Conservation (phyloP, 2,888 invertebrate genomes). For the Noctua fimbriata region DNA sequence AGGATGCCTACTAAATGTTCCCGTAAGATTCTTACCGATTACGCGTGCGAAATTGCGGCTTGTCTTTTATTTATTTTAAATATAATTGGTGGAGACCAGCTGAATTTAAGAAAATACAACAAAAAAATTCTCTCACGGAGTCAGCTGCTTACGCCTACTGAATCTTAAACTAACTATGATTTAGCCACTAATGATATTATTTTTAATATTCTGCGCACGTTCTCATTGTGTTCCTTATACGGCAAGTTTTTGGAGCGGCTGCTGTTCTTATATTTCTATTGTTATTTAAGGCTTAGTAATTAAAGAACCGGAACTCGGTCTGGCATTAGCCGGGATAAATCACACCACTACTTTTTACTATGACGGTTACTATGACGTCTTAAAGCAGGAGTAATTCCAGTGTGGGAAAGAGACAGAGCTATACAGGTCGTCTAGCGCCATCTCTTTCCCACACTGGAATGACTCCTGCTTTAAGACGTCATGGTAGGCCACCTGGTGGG, state of each 20-base stretch:
- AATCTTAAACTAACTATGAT: neutral
- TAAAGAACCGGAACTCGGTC: slow-evolving; percentile 4
- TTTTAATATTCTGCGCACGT: slow-evolving; percentile 1
- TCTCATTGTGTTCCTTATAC: slow-evolving; percentile 16
- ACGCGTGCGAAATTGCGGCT: neutral
- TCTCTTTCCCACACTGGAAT: too few species aligned
- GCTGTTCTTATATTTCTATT: slow-evolving; percentile 22
- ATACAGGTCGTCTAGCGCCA: too few species aligned
- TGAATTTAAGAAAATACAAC: neutral
- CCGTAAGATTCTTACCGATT: neutral
- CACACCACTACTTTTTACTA: too few species aligned
- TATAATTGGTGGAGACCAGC: neutral
- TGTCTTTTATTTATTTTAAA: too few species aligned
- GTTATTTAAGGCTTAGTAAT: slow-evolving; percentile 35
- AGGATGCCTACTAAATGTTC: neutral
- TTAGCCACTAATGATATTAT: neutral
- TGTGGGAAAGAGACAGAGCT: too few species aligned
- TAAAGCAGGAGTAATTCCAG: too few species aligned
- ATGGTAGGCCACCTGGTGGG: slow-evolving; percentile 19
- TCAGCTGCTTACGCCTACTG: neutral
- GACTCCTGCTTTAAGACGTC: too few species aligned
- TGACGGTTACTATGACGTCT: too few species aligned
- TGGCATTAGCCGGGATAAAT: slow-evolving; percentile 1
- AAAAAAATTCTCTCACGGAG: neutral
- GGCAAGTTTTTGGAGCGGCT: slow-evolving; percentile 21